Evolutionary conservation across 1,140 invertebrate genomes (phyloP).

Genomic region (Cylas formicarius): DNA sequence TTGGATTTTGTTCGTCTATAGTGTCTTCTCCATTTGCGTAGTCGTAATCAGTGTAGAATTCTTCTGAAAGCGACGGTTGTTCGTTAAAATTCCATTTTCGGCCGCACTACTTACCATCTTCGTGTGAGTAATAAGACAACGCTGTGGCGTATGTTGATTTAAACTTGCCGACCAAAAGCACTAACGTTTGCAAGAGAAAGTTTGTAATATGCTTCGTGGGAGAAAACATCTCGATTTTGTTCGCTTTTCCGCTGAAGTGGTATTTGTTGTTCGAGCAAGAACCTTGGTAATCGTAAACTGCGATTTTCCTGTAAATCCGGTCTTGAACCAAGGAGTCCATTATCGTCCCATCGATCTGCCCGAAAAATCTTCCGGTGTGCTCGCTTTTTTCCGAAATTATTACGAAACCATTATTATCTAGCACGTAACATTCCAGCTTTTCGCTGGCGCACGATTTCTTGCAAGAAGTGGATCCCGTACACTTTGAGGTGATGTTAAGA

Average conservation of each 20-base stretch:
- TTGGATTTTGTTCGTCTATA: constrained; percentile 31
- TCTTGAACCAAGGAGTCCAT: constrained; percentile 89
- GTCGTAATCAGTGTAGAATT: constrained; percentile 40
- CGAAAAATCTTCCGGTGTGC: constrained; percentile 84
- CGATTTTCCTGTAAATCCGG: constrained; percentile 79
- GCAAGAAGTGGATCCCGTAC: constrained; percentile 60
- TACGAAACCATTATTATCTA: constrained; percentile 92
- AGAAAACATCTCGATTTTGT: constrained; percentile 32
- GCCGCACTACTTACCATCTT: constrained; percentile 30
- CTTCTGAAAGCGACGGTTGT: constrained; percentile 21
- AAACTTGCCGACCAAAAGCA: constrained; percentile 27
- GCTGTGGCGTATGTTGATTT: constrained; percentile 30
- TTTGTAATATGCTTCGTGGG: constrained; percentile 27
- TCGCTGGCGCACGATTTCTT: constrained; percentile 78
- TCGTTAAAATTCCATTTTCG: no score
- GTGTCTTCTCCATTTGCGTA: constrained; percentile 36
- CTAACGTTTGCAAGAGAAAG: constrained; percentile 25
- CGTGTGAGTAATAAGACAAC: constrained; percentile 34
- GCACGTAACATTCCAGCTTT: constrained; percentile 82
- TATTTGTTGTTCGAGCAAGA: constrained; percentile 60
- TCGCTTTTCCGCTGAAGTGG: constrained; percentile 55
- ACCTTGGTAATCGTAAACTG: constrained; percentile 80
- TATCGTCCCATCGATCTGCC: constrained; percentile 89
- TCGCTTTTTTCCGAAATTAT: constrained; percentile 78
- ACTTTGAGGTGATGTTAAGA: constrained; percentile 80